A percentile compares a stretch with the other conserved stretches of the same genome.
Conservation (phyloP, 2,888 invertebrate species). For the Lithophane socia region DNA sequence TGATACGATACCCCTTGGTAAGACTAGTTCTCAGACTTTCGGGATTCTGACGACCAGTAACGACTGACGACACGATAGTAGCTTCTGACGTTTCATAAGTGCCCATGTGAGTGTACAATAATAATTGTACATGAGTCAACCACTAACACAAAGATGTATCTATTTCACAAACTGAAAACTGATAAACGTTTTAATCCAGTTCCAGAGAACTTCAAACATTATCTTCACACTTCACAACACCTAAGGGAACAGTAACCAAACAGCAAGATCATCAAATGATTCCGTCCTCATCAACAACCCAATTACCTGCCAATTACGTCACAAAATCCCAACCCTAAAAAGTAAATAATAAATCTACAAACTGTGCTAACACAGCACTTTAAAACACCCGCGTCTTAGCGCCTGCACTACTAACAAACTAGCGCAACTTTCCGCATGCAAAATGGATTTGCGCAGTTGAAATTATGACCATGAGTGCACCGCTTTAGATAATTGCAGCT, state of each 20-base stretch:
- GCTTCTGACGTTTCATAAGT: no score
- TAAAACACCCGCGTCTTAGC: slow-evolving; percentile 79
- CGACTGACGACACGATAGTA: no score
- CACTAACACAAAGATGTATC: neutral
- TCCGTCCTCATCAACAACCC: neutral
- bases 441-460: slow-evolving; percentile 81
- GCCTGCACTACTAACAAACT: slow-evolving; percentile 71
- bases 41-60: no score
- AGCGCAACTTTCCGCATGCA: slow-evolving; percentile 83
- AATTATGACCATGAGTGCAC: slow-evolving; percentile 76
- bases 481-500: slow-evolving; percentile 86
- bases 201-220: neutral
- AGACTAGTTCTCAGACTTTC: no score
- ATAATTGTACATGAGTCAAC: no score
- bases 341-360: slow-evolving; percentile 73
- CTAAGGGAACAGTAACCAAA: neutral
- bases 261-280: neutral
- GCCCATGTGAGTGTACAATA: no score
- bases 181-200: neutral
- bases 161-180: neutral
- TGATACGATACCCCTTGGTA: no score
- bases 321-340: slow-evolving; percentile 23
- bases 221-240: neutral
- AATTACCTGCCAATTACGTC: slow-evolving; percentile 12
- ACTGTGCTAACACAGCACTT: slow-evolving; percentile 72